phyloP scores from a whole-genome alignment of 2,113 vertebrate species.

The Blennius ocellaris region DNA sequence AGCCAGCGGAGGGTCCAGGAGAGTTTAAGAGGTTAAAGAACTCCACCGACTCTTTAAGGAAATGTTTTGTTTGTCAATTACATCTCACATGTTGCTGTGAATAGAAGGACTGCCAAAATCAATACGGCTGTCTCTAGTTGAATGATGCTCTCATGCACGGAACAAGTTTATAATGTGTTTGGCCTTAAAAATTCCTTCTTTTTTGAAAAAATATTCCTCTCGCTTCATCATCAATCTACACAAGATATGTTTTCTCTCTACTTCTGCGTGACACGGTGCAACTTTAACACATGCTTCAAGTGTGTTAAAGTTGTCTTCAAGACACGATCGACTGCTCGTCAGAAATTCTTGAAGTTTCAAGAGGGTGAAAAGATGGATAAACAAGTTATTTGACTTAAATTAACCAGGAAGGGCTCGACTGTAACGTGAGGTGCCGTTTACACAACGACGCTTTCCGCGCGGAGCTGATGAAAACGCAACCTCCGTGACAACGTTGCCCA shows the following conservation, averaged over 20 bases:
- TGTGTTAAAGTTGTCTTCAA: no score
- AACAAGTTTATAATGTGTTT: not conserved
- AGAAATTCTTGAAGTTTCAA: no score
- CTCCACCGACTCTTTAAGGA: conserved; percentile 5
- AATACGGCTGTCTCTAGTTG: conserved; percentile 36
- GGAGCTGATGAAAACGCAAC: no score
- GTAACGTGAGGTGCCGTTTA: no score
- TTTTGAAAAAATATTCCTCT: no score
- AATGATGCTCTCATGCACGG: conserved; percentile 25
- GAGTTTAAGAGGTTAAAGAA: conserved; percentile 43
- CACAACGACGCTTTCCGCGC: no score
- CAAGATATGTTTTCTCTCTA: not conserved
- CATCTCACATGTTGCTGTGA: conserved; percentile 10
- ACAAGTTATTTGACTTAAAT: no score
- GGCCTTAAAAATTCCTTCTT: not conserved
- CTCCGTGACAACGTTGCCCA: no score
- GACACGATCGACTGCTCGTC: not conserved
- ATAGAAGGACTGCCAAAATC: conserved; percentile 41
- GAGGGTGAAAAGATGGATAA: no score
- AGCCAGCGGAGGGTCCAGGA: conserved; percentile 11
- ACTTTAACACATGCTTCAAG: no score
- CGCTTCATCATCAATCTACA: not conserved
- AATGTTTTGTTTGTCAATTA: conserved; percentile 27
- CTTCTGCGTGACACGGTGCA: not conserved
- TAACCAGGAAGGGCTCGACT: no score